These are phyloP conservation scores for Ianthella basta DNA, from an alignment of 37 sponge, comb jelly and placozoan genomes.

Conservation along the genomic window DNA sequence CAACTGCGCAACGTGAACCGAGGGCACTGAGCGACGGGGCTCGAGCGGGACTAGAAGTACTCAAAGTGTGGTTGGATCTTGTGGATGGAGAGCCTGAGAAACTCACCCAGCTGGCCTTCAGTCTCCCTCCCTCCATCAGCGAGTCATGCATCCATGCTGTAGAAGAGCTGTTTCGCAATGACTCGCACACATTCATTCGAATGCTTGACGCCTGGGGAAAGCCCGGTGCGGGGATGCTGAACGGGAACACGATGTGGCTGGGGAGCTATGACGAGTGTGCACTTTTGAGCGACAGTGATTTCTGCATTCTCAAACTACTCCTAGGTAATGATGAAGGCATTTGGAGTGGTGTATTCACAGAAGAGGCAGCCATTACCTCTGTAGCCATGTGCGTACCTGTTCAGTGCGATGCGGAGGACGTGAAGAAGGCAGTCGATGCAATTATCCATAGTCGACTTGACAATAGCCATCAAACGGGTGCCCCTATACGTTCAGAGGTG, in stretches of 20 bases:
- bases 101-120: too few relatives aligned
- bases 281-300: conserved; percentile 29
- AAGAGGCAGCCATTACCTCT: background rate
- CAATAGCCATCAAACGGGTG: conserved; percentile 55
- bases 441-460: background rate
- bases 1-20: too few relatives aligned
- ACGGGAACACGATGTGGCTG: background rate
- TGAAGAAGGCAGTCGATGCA: conserved; percentile 4
- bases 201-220: conserved; percentile 28
- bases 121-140: too few relatives aligned
- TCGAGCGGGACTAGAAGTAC: too few relatives aligned
- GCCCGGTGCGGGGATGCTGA: conserved; percentile 26
- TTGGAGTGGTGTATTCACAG: too few relatives aligned
- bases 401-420: conserved; percentile 19
- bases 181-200: too few relatives aligned
- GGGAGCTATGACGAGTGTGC: conserved; percentile 47
- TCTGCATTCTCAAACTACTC: conserved; percentile 13
- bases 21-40: too few relatives aligned
- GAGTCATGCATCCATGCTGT: too few relatives aligned
- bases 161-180: too few relatives aligned
- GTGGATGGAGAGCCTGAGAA: too few relatives aligned
- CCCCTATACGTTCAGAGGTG: conserved; percentile 43
- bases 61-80: too few relatives aligned
- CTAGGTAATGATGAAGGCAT: background rate
- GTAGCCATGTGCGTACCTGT: conserved; percentile 42